Evolutionary conservation across 2,888 invertebrate species (phyloP), one percentile per base, ranked within the genome.

Genomic region (Euphydryas editha): DNA sequence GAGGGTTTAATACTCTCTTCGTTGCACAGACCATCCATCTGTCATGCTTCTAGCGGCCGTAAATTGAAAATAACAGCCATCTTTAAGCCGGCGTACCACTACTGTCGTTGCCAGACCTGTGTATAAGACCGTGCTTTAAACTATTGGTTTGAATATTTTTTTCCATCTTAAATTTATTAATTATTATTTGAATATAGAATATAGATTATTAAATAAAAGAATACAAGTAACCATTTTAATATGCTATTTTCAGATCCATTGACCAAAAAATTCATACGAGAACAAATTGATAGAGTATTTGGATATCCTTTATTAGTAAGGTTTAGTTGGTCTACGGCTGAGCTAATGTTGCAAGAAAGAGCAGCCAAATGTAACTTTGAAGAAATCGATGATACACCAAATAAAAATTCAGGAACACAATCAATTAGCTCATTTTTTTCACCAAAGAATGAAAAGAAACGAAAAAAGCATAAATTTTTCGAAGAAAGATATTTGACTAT

Each of bases 241-340:
- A 42, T 59, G 42, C 51, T 61, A 62, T 72, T 91, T 88, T 75
- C 92, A 95, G 99, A 99, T 95, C 98, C 99, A 0, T 94, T 95
- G 0, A 99, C 99, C 0, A 99, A 99, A 86, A 95, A 95, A 73
- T 99, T 99, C 90, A 93, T 99, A 42, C 85, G 93, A 0, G 94
- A 96, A 11, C 94, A 96, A 81, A 94, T 97, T 66, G 98, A 99
- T 88, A 94, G 95, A 24, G 95, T 99, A 0, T 99, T 99, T 91
- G 99, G 99, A 0, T 99, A 96, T 86, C 98, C 99, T 0, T 95
- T 96, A 61, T 92, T 99, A 18, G 99, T 99, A 0, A 93, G 99
- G 69, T 99, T 99, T 85, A 98, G 99, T 84, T 99, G 99, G 99
- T 98, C 99, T 0, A 99, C 99, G 0, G 97, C 99, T 0, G 95